Evolutionary conservation across 2,113 vertebrate genomes (phyloP).

Genomic region (Phoxinus phoxinus): DNA sequence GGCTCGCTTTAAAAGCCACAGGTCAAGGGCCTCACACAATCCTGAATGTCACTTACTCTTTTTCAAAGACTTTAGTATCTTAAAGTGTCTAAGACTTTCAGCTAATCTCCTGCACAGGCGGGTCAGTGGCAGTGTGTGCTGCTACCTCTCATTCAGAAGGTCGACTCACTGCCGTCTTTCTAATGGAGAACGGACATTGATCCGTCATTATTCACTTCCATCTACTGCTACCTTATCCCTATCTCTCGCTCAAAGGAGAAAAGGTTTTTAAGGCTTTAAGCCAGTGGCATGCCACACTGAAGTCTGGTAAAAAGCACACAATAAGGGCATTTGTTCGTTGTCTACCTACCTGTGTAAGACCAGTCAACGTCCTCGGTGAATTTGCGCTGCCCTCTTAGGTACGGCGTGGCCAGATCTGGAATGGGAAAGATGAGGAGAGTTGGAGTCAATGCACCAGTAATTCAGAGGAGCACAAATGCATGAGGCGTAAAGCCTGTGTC

Average conservation of each 20-base stretch:
- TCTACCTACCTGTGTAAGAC: slow-evolving; percentile 76
- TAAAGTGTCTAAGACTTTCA: slow-evolving; percentile 14
- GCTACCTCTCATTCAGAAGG: slow-evolving; percentile 10
- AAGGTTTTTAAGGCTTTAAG: neutral
- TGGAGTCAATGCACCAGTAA: neutral
- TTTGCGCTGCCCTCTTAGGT: slow-evolving; percentile 68
- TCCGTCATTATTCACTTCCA: slow-evolving; percentile 23
- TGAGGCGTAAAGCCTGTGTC: neutral
- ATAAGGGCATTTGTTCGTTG: slow-evolving; percentile 12
- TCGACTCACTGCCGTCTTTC: neutral
- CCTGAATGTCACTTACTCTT: slow-evolving; percentile 15
- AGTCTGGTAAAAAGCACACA: neutral
- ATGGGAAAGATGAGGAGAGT: slow-evolving; percentile 26
- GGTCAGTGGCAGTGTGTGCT: slow-evolving; percentile 14
- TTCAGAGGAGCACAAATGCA: slow-evolving; percentile 6
- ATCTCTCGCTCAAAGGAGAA: slow-evolving; percentile 11
- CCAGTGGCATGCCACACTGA: slow-evolving; percentile 15
- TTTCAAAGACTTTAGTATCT: slow-evolving; percentile 6
- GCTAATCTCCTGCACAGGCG: slow-evolving; percentile 19
- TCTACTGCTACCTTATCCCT: slow-evolving; percentile 30
- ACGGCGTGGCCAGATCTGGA: slow-evolving; percentile 61
- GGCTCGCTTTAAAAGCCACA: slow-evolving; percentile 18
- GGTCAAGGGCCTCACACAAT: neutral
- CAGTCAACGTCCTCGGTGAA: slow-evolving; percentile 71
- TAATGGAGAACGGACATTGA: slow-evolving; percentile 30